phyloP scores from a whole-genome alignment of 35 echinoderm and acorn worm genomes.

The Patiria miniata region DNA sequence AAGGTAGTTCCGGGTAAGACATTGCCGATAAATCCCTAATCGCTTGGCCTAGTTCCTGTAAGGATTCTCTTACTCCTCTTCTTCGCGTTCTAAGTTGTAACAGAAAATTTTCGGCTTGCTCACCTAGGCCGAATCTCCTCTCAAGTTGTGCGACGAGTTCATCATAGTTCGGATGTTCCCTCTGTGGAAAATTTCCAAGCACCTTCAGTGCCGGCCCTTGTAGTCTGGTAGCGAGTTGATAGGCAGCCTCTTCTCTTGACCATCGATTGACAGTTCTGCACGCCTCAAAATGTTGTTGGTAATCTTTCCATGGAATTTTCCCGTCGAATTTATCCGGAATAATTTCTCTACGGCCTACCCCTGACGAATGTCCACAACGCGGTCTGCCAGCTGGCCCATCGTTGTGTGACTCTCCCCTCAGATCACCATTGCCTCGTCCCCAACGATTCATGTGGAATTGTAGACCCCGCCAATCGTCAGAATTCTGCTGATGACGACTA shows the following conservation, averaged over 20 bases:
- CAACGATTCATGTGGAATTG: background rate
- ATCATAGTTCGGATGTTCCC: background rate
- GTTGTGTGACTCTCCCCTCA: background rate
- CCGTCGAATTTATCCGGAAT: slow-evolving; percentile 46
- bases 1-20: slow-evolving; percentile 24
- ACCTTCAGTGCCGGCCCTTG: too few relatives aligned
- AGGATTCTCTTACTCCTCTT: background rate
- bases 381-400: background rate
- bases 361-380: background rate
- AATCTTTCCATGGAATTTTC: slow-evolving; percentile 47
- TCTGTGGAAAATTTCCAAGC: background rate
- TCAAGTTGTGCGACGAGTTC: slow-evolving; percentile 12
- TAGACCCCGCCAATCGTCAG: background rate
- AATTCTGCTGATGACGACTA: background rate
- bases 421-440: background rate
- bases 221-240: slow-evolving; percentile 3
- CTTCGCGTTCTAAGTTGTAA: background rate
- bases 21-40: background rate
- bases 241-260: background rate
- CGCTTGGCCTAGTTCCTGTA: slow-evolving; percentile 26
- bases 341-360: background rate
- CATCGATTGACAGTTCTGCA: slow-evolving; percentile 17
- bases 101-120: slow-evolving; percentile 30
- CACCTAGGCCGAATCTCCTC: slow-evolving; percentile 35
- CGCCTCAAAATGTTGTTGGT: slow-evolving; percentile 34